phyloP scores from a whole-genome alignment of 2,797 vertebrate genomes.

The Lacerta agilis region DNA sequence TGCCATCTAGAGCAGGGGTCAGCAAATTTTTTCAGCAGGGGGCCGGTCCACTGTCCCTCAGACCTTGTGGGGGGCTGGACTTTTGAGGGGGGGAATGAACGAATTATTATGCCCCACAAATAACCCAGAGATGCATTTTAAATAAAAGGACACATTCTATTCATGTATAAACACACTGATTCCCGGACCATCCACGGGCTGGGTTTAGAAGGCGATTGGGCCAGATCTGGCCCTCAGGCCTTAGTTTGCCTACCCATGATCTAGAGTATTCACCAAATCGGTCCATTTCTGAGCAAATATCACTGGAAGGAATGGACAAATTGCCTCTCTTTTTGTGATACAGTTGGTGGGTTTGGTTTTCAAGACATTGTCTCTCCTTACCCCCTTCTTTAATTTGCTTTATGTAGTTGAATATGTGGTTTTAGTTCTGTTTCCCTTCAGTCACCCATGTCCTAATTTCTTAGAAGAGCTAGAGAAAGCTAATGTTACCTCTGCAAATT shows the following conservation, averaged over 20 bases:
- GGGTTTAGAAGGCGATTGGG: too few species aligned
- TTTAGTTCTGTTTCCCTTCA: neutral
- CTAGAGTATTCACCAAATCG: conserved; percentile 40
- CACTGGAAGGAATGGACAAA: conserved; percentile 10
- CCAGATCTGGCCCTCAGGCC: accelerated
- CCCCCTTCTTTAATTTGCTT: neutral
- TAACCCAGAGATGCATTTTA: too few species aligned
- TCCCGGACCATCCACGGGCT: accelerated
- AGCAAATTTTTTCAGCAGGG: too few species aligned
- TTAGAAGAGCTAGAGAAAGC: conserved; percentile 28
- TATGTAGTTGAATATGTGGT: neutral
- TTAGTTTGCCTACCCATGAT: too few species aligned
- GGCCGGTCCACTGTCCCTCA: too few species aligned
- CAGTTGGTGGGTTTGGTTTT: too few species aligned
- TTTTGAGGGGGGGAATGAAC: too few species aligned
- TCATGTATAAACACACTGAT: too few species aligned
- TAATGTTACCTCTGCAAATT: conserved; percentile 35
- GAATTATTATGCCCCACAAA: too few species aligned
- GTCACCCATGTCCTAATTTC: neutral
- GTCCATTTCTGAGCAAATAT: conserved; percentile 29
- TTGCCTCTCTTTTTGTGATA: neutral
- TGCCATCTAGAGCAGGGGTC: conserved; percentile 8
- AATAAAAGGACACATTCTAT: too few species aligned
- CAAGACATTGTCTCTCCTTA: neutral
- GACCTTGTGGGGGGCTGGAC: too few species aligned